Evolutionary conservation across 2,888 invertebrate genomes (phyloP), one percentile per base, ranked within the genome.

Genomic region (Oeneis ivallda): DNA sequence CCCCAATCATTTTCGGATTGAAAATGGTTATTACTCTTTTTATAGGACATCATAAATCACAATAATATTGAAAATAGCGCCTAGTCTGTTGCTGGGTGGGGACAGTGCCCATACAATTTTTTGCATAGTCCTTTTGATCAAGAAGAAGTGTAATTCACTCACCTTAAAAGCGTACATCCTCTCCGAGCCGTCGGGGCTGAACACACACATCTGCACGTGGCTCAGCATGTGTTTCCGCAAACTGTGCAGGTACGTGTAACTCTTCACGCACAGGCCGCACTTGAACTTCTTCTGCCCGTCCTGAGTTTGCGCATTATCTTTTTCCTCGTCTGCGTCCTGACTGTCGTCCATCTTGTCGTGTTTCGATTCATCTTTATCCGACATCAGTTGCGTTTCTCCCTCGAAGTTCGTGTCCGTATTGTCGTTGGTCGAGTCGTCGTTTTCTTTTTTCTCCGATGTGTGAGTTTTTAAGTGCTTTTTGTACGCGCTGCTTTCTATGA

Each of bases 171-270:
- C 70, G 49, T 72, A 75, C 50, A 73, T 7, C 32, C 66, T 65
- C 64, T 74, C 74, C 5, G 75, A 69, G 37, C 68, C 74, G 39
- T 73, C 76, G 1, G 74, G 72, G 58, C 69, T 67, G 57, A 70
- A 72, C 56, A 65, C 70, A 56, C 76, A 72, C 71, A 86, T 86
- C 75, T 86, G 84, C 19, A 86, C 76, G 65, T 92, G 92, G 1
- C 86, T 82, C 49, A 84, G 69, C 86, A 92, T 87, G 68, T 92
- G 92, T 69, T 92, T 92, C 83, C 88, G 92, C 65, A 92, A 74
- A 63, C 88, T 92, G 72, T 92, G 92, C 61, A 92, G 76, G 66
- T 92, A 89, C 84, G 89, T 87, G 72, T 92, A 92, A 0, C 90
- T 89, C 73, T 92, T 92, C 50, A 86, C 85, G 70, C 92, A 92